Conservation (phyloP, 2,797 vertebrate genomes). For the Oophaga sylvatica region DNA sequence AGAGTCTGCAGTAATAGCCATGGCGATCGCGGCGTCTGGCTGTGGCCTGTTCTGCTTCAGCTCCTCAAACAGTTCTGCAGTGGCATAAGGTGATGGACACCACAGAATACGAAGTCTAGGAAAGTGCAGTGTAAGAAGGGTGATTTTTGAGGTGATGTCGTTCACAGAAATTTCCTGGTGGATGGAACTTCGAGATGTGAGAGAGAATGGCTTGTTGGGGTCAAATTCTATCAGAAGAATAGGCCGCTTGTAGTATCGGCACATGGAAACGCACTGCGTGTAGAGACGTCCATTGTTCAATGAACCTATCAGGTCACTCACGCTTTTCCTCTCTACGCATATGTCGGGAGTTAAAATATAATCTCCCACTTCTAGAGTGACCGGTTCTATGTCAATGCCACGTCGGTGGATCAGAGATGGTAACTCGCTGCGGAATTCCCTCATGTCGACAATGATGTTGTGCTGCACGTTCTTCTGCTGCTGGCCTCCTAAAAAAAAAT, state of each 20-base stretch:
- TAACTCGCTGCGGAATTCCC: slow-evolving; percentile 95
- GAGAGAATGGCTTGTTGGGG: slow-evolving; percentile 87
- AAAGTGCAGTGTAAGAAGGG: slow-evolving; percentile 93
- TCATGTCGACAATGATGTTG: slow-evolving; percentile 90
- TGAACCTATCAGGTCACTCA: slow-evolving; percentile 93
- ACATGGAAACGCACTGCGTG: slow-evolving; percentile 90
- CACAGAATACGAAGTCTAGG: slow-evolving; percentile 91
- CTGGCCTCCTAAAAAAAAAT: slow-evolving; percentile 82
- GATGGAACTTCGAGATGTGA: slow-evolving; percentile 81
- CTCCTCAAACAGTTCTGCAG: slow-evolving; percentile 90
- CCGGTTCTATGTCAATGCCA: slow-evolving; percentile 92
- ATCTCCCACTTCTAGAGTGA: slow-evolving; percentile 93
- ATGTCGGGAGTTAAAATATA: slow-evolving; percentile 92
- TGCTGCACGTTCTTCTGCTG: slow-evolving; percentile 77
- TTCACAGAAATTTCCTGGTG: slow-evolving; percentile 87
- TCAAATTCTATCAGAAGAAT: slow-evolving; percentile 95
- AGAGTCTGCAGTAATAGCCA: slow-evolving; percentile 86
- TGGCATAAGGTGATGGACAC: slow-evolving; percentile 91
- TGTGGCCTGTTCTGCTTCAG: slow-evolving; percentile 84
- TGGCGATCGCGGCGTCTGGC: slow-evolving; percentile 80
- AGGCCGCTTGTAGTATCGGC: slow-evolving; percentile 88
- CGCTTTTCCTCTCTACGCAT: slow-evolving; percentile 94
- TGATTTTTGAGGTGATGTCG: slow-evolving; percentile 89
- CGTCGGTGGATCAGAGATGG: slow-evolving; percentile 90
- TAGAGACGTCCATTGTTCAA: slow-evolving; percentile 92